These are phyloP conservation scores for Drosophila carrolli DNA, from an alignment of 1,140 invertebrate species.

Conservation along the genomic window DNA sequence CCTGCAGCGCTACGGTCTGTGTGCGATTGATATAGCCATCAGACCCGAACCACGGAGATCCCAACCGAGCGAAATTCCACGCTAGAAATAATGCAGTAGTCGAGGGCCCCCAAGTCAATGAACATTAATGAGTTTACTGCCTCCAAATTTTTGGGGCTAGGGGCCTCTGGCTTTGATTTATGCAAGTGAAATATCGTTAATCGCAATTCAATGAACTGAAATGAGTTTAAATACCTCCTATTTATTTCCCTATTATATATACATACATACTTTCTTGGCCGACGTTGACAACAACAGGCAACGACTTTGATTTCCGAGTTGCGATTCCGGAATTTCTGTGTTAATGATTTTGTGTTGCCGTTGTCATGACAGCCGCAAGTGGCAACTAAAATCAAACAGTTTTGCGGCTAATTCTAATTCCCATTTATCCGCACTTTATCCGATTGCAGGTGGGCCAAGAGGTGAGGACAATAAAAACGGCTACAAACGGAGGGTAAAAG, in stretches of 20 bases:
- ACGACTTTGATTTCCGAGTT: conserved; percentile 37
- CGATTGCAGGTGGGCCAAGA: conserved; percentile 24
- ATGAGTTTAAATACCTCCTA: conserved; percentile 21
- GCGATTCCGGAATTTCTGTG: conserved; percentile 40
- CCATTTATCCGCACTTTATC: conserved; percentile 45
- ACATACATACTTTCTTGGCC: not conserved
- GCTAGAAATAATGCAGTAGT: conserved; percentile 2
- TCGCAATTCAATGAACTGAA: conserved; percentile 49
- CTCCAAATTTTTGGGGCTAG: not conserved
- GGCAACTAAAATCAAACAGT: conserved; percentile 25
- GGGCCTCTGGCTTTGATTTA: conserved; percentile 38
- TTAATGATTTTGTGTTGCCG: conserved; percentile 53
- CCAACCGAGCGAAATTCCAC: conserved; percentile 13
- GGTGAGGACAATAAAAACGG: conserved; percentile 1
- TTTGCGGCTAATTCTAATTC: conserved; percentile 49
- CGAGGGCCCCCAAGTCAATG: conserved; percentile 22
- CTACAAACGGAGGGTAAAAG: not conserved
- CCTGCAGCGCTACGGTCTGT: conserved; percentile 1
- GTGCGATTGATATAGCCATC: conserved; percentile 11
- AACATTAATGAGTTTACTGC: conserved; percentile 51
- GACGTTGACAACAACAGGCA: conserved; percentile 33
- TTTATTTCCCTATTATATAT: not conserved
- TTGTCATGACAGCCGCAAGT: conserved; percentile 45
- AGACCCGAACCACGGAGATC: conserved; percentile 5
- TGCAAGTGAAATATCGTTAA: conserved; percentile 39